phyloP scores from a whole-genome alignment of 2,888 invertebrate species.

The Caenorhabditis wallacei region DNA sequence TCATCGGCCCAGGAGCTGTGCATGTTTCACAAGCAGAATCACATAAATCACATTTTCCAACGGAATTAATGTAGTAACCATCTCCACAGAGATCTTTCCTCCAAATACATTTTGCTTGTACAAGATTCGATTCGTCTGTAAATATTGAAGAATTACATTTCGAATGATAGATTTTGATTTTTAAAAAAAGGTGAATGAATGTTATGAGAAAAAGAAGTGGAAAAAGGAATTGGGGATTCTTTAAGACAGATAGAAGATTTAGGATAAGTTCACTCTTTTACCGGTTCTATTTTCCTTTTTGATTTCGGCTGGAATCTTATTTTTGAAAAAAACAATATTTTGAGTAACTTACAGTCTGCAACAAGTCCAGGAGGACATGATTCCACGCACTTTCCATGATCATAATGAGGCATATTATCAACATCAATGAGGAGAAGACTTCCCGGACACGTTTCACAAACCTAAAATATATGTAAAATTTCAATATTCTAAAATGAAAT shows the following conservation, averaged over 20 bases:
- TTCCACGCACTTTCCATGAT: constrained; percentile 82
- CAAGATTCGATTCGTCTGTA: constrained; percentile 79
- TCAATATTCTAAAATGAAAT: background rate
- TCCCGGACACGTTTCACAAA: constrained; percentile 81
- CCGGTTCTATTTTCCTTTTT: background rate
- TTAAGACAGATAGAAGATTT: background rate
- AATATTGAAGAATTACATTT: constrained; percentile 16
- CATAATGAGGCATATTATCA: constrained; percentile 78
- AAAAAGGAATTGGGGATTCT: background rate
- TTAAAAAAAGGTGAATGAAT: background rate
- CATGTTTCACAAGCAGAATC: constrained; percentile 80
- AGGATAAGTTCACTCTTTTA: constrained; percentile 1
- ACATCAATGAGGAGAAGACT: constrained; percentile 81
- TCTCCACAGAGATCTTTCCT: constrained; percentile 78
- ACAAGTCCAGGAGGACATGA: constrained; percentile 80
- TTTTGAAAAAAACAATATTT: background rate
- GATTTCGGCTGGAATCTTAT: constrained; percentile 16
- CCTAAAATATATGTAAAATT: constrained; percentile 49
- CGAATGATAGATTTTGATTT: background rate
- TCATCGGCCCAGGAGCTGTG: constrained; percentile 79
- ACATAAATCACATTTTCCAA: constrained; percentile 77
- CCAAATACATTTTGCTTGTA: constrained; percentile 81
- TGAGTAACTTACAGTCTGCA: constrained; percentile 79
- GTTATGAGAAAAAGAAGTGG: background rate
- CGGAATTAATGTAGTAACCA: constrained; percentile 78